Evolutionary conservation across 2,797 vertebrate genomes (phyloP), one percentile per base, ranked within the genome.

Genomic region (Dryobates pubescens): DNA sequence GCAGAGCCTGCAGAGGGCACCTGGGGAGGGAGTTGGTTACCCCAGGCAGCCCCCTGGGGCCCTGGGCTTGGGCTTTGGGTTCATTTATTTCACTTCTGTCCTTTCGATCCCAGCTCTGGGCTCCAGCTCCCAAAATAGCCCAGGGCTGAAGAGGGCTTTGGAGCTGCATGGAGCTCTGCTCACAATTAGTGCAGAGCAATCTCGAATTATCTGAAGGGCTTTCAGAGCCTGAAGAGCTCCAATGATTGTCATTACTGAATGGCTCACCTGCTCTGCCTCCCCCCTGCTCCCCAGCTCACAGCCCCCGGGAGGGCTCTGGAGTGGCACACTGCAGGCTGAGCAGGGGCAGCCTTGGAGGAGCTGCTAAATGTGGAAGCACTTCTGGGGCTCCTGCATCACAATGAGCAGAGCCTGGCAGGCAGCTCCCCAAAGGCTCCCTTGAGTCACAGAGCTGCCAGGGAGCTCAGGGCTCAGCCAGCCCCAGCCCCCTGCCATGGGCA

Each of bases 171-270:
- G 81, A 94, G 94, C 87, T 74, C 95, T 95, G 96, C 97, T 97
- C 96, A 95, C 96, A 96, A 96, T 97, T 97, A 96, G 95, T 69
- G 89, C 59, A 92, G 95, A 95, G 96, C 82, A 96, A 97, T 97
- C 96, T 97, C 89, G 96, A 96, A 97, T 97, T 96, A 97, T 96
- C 94, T 97, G 96, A 96, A 97, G 96, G 78, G 95, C 93, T 96
- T 96, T 97, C 91, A 69, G 64, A 77, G 71, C 61, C 10, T 96
- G 94, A 97, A 97, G 96, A 96, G 95, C 95, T 96, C 95, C 96
- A 95, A 91, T 96, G 96, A 97, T 97, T 88, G 68, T 94, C 96
- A 97, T 97, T 97, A 96, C 95, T 93, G 80, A 96, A 94, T 84
- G 63, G 97, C 95, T 97, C 96, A 97, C 96, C 96, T 97, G 96